A percentile compares a stretch with the other conserved stretches of the same genome.
Conservation (phyloP, 2,797 vertebrate species). For the Tragopan temminckii region DNA sequence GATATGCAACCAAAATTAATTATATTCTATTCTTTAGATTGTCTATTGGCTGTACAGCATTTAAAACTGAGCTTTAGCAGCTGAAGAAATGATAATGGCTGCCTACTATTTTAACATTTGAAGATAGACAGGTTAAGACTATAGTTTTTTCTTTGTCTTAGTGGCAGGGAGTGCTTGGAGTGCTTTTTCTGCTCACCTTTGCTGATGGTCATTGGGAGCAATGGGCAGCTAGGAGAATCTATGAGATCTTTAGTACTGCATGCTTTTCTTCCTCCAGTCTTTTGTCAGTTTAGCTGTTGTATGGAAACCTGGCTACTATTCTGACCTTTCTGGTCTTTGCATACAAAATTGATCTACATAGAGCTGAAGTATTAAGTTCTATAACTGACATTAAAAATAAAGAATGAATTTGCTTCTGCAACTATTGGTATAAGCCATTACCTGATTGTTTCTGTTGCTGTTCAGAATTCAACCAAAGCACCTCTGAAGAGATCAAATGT, state of each 20-base stretch:
- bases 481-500: conserved; percentile 99
- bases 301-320: neutral
- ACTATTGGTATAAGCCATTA: neutral
- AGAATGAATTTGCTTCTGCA: neutral
- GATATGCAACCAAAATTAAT: neutral
- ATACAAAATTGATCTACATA: neutral
- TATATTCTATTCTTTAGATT: neutral
- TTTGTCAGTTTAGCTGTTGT: neutral
- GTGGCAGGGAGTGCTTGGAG: neutral
- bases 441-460: neutral
- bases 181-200: neutral
- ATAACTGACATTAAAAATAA: neutral
- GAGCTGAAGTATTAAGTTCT: neutral
- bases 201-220: neutral
- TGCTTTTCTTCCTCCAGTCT: neutral
- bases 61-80: neutral
- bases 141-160: neutral
- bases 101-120: neutral
- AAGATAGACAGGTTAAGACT: neutral
- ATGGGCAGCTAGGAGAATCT: neutral
- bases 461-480: conserved; percentile 97
- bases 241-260: neutral
- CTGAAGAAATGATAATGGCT: neutral
- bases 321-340: neutral
- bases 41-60: neutral